Evolutionary conservation across 2,797 vertebrate genomes (phyloP), one percentile per base, ranked within the genome.

Genomic region (Ispidina picta): DNA sequence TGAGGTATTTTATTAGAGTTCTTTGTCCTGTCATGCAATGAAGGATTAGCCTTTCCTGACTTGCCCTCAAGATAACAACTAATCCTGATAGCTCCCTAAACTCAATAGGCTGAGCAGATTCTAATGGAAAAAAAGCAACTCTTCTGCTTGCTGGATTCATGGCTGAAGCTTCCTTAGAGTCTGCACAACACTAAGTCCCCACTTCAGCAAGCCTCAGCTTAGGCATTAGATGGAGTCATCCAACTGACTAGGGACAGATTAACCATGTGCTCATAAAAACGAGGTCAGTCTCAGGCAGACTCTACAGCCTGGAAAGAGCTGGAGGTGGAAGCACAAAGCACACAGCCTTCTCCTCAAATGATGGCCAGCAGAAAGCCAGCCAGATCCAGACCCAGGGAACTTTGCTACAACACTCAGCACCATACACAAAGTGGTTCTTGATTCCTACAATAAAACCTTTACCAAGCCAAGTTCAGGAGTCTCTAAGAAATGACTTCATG

Each of bases 21-120:
- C 90, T 88, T 94, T 84, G 86, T 91, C 56, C 85, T 59, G 71
- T 48, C 66, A 72, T 46, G 81, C 80, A 51, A 49, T 14, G 62
- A 86, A 83, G 75, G 63, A 96, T 95, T 95, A 94, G 90, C 64
- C 60, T 76, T 75, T 55, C 78, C 73, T 93, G 51, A 93, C 78
- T 90, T 49, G 39, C 71, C 63, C 66, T 68, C 55, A 71, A 80
- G 49, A 39, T 49, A 92, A 95, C 25, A 84, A 77, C 60, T 93
- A 95, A 95, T 83, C 87, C 75, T 37, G 55, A 55, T 41, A 80
- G 86, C 14, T 64, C 63, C 63, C 78, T 82, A 31, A 62, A 83
- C 70, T 75, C 90, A 77, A 78, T 8, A 85, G 56, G 74, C 41
- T 71, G 73, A 39, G 41, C 8, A 46, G 73, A 87, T 26, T 35